These are phyloP conservation scores for Thereva unica DNA, from an alignment of 2,888 invertebrate genomes.

Conservation along the genomic window DNA sequence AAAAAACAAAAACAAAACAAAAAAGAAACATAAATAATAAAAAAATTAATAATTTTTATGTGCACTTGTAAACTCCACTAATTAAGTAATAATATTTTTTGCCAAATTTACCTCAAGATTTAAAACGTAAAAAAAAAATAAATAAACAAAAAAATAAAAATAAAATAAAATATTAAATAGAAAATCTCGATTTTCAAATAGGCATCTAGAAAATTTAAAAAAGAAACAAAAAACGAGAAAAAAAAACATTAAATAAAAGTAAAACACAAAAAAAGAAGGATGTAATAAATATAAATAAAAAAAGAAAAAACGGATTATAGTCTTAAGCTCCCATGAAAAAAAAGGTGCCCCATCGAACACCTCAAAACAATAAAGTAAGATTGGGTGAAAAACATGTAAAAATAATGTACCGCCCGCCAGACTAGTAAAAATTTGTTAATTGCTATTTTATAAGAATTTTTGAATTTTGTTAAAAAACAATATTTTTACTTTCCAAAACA, in stretches of 20 bases:
- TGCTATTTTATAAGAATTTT: no score
- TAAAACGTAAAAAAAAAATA: conserved; percentile 40
- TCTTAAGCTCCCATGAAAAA: no score
- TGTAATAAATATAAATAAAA: conserved; percentile 24
- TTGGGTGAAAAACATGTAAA: no score
- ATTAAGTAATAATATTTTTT: conserved; percentile 46
- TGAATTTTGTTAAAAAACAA: no score
- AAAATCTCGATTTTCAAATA: conserved; percentile 15
- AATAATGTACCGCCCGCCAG: no score
- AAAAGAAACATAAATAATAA: conserved; percentile 26
- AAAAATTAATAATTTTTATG: conserved; percentile 23
- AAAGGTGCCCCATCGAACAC: no score
- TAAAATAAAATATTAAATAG: conserved; percentile 8
- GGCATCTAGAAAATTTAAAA: conserved; percentile 39
- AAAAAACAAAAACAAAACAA: no score
- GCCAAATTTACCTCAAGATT: conserved; percentile 57
- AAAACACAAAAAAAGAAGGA: conserved; percentile 11
- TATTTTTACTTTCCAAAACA: no score
- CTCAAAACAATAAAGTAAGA: no score
- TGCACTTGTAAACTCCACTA: conserved; percentile 32
- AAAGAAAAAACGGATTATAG: neutral
- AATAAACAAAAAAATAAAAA: conserved; percentile 34
- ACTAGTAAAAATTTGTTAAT: no score
- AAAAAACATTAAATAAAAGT: neutral
- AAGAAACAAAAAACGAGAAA: conserved; percentile 31